Percentiles rank a stretch among this genome's conserved stretches.
phyloP scores from a whole-genome alignment of 2,113 vertebrate species.

The Proterorhinus semilunaris region DNA sequence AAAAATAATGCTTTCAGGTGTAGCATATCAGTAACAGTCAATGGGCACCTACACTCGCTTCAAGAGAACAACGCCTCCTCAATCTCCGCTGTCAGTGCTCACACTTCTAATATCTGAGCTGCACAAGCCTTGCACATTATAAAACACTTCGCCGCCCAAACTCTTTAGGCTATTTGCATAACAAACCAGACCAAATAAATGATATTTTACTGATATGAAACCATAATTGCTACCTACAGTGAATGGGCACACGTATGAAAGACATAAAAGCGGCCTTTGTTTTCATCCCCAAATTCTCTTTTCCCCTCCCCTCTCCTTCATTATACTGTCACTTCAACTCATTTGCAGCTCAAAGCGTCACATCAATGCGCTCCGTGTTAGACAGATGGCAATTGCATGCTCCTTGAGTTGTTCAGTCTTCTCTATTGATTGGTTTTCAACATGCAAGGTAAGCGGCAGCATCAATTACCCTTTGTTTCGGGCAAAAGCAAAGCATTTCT shows the following conservation, averaged over 20 bases:
- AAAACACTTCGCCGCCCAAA: conserved; percentile 42
- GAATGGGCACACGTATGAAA: conserved; percentile 49
- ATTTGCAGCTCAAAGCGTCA: conserved; percentile 69
- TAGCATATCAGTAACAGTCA: conserved; percentile 9
- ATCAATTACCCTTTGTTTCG: conserved; percentile 63
- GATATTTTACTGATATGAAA: conserved; percentile 59
- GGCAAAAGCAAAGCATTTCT: conserved; percentile 43
- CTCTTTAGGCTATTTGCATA: conserved; percentile 55
- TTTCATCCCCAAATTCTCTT: conserved; percentile 46
- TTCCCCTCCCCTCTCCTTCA: conserved; percentile 43
- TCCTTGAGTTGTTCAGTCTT: conserved; percentile 44
- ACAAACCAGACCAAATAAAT: conserved; percentile 59
- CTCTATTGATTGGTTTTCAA: conserved; percentile 45
- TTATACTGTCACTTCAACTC: conserved; percentile 65
- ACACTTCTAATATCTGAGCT: conserved; percentile 37
- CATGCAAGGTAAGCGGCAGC: conserved; percentile 48
- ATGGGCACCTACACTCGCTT: conserved; percentile 24
- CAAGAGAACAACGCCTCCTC: conserved; percentile 32
- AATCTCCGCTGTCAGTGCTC: conserved; percentile 31
- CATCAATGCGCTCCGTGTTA: conserved; percentile 53
- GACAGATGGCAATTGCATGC: conserved; percentile 45
- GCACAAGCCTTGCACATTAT: conserved; percentile 27
- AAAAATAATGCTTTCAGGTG: neutral
- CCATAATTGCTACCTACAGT: conserved; percentile 53
- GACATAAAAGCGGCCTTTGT: conserved; percentile 53